Conservation (phyloP, 1,140 invertebrate genomes). For the Telenomus remus region DNA sequence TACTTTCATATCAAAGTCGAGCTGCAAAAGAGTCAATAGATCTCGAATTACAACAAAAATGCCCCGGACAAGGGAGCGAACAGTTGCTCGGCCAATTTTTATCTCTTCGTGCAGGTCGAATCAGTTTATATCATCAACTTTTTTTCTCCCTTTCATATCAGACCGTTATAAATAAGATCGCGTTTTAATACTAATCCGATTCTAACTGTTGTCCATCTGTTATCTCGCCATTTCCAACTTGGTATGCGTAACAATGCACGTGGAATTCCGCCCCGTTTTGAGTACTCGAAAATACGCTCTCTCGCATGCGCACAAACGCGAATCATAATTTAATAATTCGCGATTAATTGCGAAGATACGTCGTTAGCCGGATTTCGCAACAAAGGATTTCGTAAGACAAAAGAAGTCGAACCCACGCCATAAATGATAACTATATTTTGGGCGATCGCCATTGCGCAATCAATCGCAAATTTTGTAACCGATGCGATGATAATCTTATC, state of each 20-base stretch:
- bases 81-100: no score
- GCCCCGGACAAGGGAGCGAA: neutral
- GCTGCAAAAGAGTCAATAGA: neutral
- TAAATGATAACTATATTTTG: conserved; percentile 22
- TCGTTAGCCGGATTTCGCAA: conserved; percentile 21
- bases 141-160: neutral
- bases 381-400: conserved; percentile 34
- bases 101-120: no score
- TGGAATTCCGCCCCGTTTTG: conserved; percentile 15
- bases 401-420: conserved; percentile 25
- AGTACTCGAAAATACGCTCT: conserved; percentile 43
- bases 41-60: neutral
- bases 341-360: conserved; percentile 42
- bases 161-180: neutral
- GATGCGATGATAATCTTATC: neutral
- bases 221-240: conserved; percentile 20
- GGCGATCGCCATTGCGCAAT: conserved; percentile 6
- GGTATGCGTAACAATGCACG: conserved; percentile 26
- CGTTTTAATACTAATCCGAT: neutral
- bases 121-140: no score
- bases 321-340: conserved; percentile 45
- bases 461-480: neutral
- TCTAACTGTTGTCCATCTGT: conserved; percentile 4
- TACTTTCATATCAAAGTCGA: neutral
- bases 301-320: conserved; percentile 17